Conservation (phyloP, 2,797 vertebrate species). For the Sebastes jordani region DNA sequence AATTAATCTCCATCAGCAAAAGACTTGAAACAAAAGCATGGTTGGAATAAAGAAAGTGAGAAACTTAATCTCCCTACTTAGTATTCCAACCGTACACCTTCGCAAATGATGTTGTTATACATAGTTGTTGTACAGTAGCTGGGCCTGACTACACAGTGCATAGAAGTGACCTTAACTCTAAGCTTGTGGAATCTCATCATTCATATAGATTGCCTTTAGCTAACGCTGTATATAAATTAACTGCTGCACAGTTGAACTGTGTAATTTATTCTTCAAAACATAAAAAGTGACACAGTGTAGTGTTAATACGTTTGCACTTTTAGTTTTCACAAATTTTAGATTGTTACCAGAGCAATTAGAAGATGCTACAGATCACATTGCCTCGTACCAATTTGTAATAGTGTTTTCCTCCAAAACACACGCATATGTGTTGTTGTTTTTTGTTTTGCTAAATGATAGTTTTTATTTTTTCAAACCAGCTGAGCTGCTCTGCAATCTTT, state of each 20-base stretch:
- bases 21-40: conserved; percentile 77
- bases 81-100: conserved; percentile 27
- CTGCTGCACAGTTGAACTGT: not conserved
- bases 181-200: conserved; percentile 1
- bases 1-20: conserved; percentile 81
- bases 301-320: not conserved
- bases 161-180: conserved; percentile 31
- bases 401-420: not conserved
- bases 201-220: conserved; percentile 28
- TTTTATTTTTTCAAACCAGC: not conserved
- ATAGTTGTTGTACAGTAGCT: conserved; percentile 34
- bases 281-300: not conserved
- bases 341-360: not conserved
- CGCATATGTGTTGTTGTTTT: not conserved
- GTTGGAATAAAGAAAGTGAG: conserved; percentile 59
- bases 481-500: not conserved
- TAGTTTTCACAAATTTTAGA: not conserved
- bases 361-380: not conserved
- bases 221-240: conserved; percentile 19
- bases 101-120: conserved; percentile 23
- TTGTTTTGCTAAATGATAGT: not conserved
- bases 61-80: conserved; percentile 16
- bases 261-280: not conserved
- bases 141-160: conserved; percentile 1
- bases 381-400: not conserved